A percentile compares a stretch with the other conserved stretches of the same genome.
Evolutionary conservation across 2,113 vertebrate genomes (phyloP).

Genomic region (Coracopsis vasa): DNA sequence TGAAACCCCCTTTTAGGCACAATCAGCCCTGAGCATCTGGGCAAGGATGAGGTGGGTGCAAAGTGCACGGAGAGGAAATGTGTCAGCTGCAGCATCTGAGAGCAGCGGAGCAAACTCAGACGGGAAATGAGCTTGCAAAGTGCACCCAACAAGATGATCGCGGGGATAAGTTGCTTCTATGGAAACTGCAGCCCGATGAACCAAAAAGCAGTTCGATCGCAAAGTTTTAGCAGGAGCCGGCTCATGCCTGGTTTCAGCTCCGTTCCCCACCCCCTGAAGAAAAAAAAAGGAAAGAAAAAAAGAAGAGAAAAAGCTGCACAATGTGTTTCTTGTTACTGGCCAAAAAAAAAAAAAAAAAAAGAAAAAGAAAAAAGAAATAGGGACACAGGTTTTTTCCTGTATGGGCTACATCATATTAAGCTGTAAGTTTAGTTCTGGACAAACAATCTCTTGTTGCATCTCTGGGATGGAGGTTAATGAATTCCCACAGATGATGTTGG

Average conservation of each 20-base stretch:
- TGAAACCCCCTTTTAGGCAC: conserved; percentile 26
- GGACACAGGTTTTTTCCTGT: conserved; percentile 68
- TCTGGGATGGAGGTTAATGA: conserved; percentile 71
- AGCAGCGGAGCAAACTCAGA: conserved; percentile 30
- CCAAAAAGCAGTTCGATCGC: conserved; percentile 61
- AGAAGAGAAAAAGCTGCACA: conserved; percentile 32
- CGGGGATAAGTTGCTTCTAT: conserved; percentile 49
- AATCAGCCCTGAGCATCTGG: conserved; percentile 14
- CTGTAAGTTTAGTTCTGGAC: conserved; percentile 72
- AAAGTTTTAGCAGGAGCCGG: conserved; percentile 35
- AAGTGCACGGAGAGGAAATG: conserved; percentile 42
- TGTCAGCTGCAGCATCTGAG: conserved; percentile 67
- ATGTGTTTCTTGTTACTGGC: conserved; percentile 74
- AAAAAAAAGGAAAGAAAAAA: neutral
- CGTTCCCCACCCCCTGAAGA: conserved; percentile 28
- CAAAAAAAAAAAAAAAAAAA: neutral
- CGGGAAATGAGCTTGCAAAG: conserved; percentile 58
- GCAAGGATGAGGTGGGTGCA: conserved; percentile 28
- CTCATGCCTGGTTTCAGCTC: conserved; percentile 39
- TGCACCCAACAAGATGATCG: conserved; percentile 31
- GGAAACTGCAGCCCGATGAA: conserved; percentile 39
- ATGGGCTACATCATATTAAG: conserved; percentile 71
- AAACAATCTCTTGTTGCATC: conserved; percentile 75
- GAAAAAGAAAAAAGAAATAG: neutral
- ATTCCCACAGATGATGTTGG: conserved; percentile 80